These are phyloP conservation scores for Vipera latastei DNA, from an alignment of 2,797 vertebrate species.

Conservation along the genomic window DNA sequence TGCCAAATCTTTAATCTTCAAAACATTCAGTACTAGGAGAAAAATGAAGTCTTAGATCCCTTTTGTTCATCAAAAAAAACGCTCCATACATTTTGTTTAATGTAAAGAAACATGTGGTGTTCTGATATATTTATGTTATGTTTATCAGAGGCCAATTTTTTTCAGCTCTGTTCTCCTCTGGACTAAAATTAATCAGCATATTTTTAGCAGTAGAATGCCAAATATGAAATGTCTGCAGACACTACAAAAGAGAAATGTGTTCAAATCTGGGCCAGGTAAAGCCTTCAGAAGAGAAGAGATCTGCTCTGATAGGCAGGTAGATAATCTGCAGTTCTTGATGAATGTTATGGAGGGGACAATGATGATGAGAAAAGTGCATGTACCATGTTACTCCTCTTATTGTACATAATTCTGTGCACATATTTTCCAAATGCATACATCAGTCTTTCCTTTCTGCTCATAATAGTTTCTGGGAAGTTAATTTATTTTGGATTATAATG, in stretches of 20 bases:
- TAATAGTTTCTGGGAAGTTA: background rate
- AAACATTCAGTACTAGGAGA: slow-evolving; percentile 24
- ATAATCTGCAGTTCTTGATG: background rate
- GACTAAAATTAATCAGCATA: slow-evolving; percentile 4
- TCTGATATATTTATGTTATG: background rate
- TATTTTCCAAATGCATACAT: background rate
- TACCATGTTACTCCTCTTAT: background rate
- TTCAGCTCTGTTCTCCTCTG: slow-evolving; percentile 3
- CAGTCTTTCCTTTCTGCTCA: background rate
- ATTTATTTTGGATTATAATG: background rate
- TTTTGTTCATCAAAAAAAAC: background rate
- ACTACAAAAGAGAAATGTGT: background rate
- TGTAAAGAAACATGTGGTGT: background rate
- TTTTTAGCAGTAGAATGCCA: background rate
- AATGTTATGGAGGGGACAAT: background rate
- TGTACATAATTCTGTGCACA: background rate
- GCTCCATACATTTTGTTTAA: background rate
- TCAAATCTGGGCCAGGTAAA: background rate
- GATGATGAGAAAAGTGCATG: background rate
- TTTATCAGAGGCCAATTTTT: background rate
- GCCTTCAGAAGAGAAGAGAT: too few relatives aligned
- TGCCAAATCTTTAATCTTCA: slow-evolving; percentile 33
- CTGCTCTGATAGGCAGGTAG: background rate
- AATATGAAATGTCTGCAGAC: background rate
- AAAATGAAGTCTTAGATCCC: slow-evolving; percentile 29